A percentile compares a stretch with the other conserved stretches of the same genome.
Conservation (phyloP, 1,140 invertebrate species). For the Drosophila melanogaster region Release_6_plus_ISO1_MT NT_033779.5:15490001-15490500, state of each 20-base stretch:
- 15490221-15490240: background rate
- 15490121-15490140: too few relatives aligned
- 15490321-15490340: background rate
- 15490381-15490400: constrained; percentile 52
- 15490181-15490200: background rate
- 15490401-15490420: constrained; percentile 55
- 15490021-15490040: too few relatives aligned
- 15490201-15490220: background rate
- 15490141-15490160: too few relatives aligned
- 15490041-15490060: too few relatives aligned
- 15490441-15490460: constrained; percentile 35
- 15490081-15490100: too few relatives aligned
- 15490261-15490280: constrained; percentile 27
- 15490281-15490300: constrained; percentile 17
- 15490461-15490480: constrained; percentile 30
- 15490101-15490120: too few relatives aligned
- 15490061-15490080: too few relatives aligned
- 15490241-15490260: background rate
- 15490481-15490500: constrained; percentile 35
- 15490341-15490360: constrained; percentile 1
- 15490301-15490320: constrained; percentile 8
- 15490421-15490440: constrained; percentile 48
- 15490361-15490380: constrained; percentile 3
- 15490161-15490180: background rate
- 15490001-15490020: too few relatives aligned